These are phyloP conservation scores for Aelia acuminata DNA, from an alignment of 2,888 invertebrate species.

Conservation along the genomic window DNA sequence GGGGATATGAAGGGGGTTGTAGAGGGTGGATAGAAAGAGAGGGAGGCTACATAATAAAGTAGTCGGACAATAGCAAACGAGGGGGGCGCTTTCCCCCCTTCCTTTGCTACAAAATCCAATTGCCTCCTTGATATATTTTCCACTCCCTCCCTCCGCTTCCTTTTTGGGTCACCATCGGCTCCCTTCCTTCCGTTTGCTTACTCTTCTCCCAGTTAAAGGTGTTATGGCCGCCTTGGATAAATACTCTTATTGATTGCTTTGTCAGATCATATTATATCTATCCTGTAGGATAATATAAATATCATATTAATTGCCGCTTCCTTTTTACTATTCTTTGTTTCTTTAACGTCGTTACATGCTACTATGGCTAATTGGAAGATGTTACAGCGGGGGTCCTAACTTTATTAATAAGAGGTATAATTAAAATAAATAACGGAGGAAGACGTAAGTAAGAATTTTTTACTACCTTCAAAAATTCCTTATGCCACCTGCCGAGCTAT, in stretches of 20 bases:
- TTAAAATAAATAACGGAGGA: too few relatives aligned
- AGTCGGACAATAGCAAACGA: slow-evolving; percentile 18
- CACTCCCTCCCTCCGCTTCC: slow-evolving; percentile 18
- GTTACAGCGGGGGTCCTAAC: too few relatives aligned
- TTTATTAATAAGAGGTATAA: too few relatives aligned
- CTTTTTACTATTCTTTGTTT: too few relatives aligned
- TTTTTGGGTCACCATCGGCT: background rate
- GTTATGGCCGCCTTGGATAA: slow-evolving; percentile 32
- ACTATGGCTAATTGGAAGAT: too few relatives aligned
- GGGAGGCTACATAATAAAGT: slow-evolving; percentile 35
- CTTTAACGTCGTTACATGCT: too few relatives aligned
- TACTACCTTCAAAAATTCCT: too few relatives aligned
- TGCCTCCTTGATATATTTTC: slow-evolving; percentile 45
- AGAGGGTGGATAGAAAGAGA: background rate
- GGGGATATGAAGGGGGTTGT: too few relatives aligned
- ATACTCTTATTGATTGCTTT: background rate
- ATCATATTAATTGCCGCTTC: too few relatives aligned
- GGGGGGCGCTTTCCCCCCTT: background rate
- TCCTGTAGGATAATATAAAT: too few relatives aligned
- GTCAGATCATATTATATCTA: background rate
- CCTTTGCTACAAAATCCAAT: slow-evolving; percentile 44
- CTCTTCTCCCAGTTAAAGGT: slow-evolving; percentile 16
- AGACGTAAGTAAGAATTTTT: too few relatives aligned
- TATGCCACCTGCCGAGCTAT: too few relatives aligned
- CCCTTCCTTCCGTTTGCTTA: slow-evolving; percentile 1